Evolutionary conservation across 2,797 vertebrate genomes (phyloP), one percentile per base, ranked within the genome.

Genomic region (Fistularia tabacaria): DNA sequence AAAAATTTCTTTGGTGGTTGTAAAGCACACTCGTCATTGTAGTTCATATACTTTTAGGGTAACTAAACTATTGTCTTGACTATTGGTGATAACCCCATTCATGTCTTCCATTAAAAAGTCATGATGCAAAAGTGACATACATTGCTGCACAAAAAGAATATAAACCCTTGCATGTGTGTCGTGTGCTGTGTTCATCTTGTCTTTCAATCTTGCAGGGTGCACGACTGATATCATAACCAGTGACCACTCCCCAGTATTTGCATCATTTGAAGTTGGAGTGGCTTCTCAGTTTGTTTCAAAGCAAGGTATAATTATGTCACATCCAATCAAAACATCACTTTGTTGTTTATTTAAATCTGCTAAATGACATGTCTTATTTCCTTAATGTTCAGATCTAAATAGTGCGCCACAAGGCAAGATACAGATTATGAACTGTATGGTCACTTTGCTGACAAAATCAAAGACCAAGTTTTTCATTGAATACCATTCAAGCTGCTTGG

Each of bases 401-500:
- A 91, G 78, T 0, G 88, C 91, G 46, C 90, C 92, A 62, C 88
- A 92, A 49, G 95, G 95, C 43, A 91, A 92, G 51, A 97, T 99
- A 45, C 93, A 95, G 74, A 94, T 99, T 73, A 92, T 94, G 82
- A 93, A 91, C 51, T 98, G 95, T 54, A 85, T 87, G 0, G 96
- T 97, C 45, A 93, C 77, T 1, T 83, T 99, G 73, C 86, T 80
- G 81, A 99, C 97, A 7, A 99, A 99, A 84, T 97, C 96, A 6
- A 96, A 97, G 86, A 99, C 97, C 25, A 95, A 93, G 76, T 99
- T 99, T 90, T 97, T 95, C 88, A 93, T 99, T 0, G 97, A 99
- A 69, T 97, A 93, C 75, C 90, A 99, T 66, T 98, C 97, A 12
- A 96, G 92, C 88, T 99, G 95, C 84, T 84, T 99, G 77, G 96